These are phyloP conservation scores for Agapornis canus DNA, from an alignment of 2,797 vertebrate species.

Conservation along the genomic window DNA sequence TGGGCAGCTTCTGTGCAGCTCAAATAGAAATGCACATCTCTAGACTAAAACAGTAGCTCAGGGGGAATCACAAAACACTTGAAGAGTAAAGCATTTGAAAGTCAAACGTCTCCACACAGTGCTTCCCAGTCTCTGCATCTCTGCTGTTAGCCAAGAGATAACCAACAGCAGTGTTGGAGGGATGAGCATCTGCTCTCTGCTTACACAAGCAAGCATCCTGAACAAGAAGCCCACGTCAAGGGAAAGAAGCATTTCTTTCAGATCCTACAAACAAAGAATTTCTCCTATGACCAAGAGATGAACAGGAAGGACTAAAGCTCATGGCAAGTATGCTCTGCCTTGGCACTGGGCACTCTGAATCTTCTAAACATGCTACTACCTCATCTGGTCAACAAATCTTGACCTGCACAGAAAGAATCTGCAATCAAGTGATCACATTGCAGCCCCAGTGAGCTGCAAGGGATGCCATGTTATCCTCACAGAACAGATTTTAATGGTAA, in stretches of 20 bases:
- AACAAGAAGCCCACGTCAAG: background rate
- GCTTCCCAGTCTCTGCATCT: background rate
- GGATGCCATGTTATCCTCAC: background rate
- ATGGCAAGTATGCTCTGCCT: background rate
- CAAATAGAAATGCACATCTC: background rate
- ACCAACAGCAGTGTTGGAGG: background rate
- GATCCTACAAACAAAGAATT: background rate
- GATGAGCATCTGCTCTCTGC: background rate
- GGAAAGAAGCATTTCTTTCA: background rate
- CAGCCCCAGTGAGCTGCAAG: background rate
- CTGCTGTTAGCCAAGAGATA: background rate
- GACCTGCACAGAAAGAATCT: background rate
- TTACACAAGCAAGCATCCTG: background rate
- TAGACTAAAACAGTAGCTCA: background rate
- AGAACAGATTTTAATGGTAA: background rate
- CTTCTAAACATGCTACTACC: background rate
- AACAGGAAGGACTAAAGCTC: background rate
- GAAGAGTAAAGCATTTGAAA: background rate
- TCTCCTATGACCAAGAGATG: background rate
- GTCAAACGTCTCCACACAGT: background rate
- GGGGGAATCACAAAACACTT: background rate
- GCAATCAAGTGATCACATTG: background rate
- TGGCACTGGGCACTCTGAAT: background rate
- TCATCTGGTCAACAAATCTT: background rate
- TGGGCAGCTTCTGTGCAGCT: background rate